phyloP scores from a whole-genome alignment of 2,797 vertebrate species.

The Rhabdophis nuchalis region DNA sequence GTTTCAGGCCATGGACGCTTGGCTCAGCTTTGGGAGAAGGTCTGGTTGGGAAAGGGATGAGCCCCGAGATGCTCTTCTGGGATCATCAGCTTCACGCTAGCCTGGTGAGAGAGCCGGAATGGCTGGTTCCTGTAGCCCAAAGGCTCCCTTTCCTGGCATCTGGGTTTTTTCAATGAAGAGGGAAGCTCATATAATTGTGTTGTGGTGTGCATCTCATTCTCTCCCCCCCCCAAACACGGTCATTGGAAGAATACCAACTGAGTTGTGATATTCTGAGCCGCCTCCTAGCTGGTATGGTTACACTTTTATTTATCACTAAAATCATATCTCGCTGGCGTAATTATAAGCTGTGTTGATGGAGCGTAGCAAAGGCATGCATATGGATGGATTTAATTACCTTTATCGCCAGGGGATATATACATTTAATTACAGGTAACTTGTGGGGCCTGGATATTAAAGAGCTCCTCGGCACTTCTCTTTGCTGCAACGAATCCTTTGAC shows the following conservation, averaged over 20 bases:
- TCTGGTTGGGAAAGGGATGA: not conserved
- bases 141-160: not conserved
- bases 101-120: too few relatives aligned
- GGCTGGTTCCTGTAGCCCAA: too few relatives aligned
- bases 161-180: not conserved
- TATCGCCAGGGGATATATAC: not conserved
- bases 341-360: not conserved
- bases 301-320: not conserved
- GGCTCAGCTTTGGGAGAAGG: not conserved
- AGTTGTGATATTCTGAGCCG: too few relatives aligned
- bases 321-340: not conserved
- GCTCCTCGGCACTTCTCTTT: constrained; percentile 6
- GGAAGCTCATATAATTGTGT: not conserved
- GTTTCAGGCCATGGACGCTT: too few relatives aligned
- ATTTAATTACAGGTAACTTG: not conserved
- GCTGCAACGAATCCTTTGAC: not conserved
- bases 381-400: not conserved
- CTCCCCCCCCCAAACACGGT: not conserved
- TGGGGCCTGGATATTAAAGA: not conserved
- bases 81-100: not conserved
- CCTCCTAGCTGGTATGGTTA: not conserved
- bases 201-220: not conserved
- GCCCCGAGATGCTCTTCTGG: not conserved
- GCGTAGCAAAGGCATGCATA: not conserved
- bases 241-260: not conserved